Percentiles rank a stretch among this genome's conserved stretches.
phyloP scores from a whole-genome alignment of 1,140 invertebrate genomes.

The Orussus abietinus region DNA sequence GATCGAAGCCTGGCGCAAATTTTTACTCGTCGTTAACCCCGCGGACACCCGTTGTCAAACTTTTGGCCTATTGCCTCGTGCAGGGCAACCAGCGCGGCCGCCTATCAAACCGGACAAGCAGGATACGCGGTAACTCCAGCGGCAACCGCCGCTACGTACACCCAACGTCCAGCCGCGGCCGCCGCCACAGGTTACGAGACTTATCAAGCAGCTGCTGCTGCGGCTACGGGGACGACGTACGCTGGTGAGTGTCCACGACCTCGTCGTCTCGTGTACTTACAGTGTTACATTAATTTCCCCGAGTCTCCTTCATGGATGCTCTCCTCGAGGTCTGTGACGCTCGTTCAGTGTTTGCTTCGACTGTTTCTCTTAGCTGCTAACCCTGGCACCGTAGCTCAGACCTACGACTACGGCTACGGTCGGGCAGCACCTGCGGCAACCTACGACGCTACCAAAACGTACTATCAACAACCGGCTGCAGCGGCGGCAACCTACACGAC shows the following conservation, averaged over 20 bases:
- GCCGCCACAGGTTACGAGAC: slow-evolving; percentile 73
- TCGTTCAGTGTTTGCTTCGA: not conserved
- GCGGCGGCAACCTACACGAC: slow-evolving; percentile 65
- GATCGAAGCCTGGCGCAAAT: not conserved
- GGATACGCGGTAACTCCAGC: slow-evolving; percentile 79
- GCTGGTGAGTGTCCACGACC: slow-evolving; percentile 47
- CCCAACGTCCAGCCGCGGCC: slow-evolving; percentile 68
- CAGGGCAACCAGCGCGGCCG: slow-evolving; percentile 63
- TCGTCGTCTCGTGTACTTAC: slow-evolving; percentile 4
- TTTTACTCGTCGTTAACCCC: not conserved
- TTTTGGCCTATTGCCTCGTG: slow-evolving; percentile 11
- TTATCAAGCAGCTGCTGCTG: slow-evolving; percentile 65
- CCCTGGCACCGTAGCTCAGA: slow-evolving; percentile 60
- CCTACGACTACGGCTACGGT: slow-evolving; percentile 69
- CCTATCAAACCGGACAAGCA: slow-evolving; percentile 74
- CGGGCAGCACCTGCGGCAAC: slow-evolving; percentile 57
- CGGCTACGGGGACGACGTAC: slow-evolving; percentile 63
- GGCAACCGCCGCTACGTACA: slow-evolving; percentile 72
- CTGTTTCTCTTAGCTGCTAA: slow-evolving; percentile 49
- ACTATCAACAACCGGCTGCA: slow-evolving; percentile 65
- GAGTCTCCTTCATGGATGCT: too few species aligned
- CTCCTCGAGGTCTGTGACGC: not conserved
- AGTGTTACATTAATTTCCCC: too few species aligned
- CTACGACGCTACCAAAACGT: slow-evolving; percentile 64
- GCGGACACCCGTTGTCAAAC: slow-evolving; percentile 4